Evolutionary conservation across 35 echinoderm and acorn worm species (phyloP).

Genomic region (Eucidaris tribuloides): DNA sequence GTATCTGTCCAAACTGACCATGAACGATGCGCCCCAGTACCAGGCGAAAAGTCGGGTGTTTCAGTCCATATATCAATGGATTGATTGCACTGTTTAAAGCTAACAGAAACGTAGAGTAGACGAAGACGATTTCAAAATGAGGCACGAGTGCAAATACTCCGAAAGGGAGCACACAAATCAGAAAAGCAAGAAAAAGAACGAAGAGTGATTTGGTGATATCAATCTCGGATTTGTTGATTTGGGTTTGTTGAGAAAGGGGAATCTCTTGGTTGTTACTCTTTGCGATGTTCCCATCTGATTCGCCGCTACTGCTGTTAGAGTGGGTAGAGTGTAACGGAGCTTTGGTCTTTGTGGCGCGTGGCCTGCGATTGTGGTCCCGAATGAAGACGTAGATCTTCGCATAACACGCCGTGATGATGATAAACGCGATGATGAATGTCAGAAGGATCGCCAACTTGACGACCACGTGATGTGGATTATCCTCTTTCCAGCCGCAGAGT

Average conservation of each 20-base stretch:
- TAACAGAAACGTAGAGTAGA: conserved; percentile 60
- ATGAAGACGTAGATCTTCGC: conserved; percentile 54
- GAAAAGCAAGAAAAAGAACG: conserved; percentile 52
- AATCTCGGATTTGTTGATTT: conserved; percentile 48
- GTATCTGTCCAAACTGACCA: too few species aligned
- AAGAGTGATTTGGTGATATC: conserved; percentile 77
- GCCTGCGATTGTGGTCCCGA: conserved; percentile 33
- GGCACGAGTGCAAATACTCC: conserved; percentile 39
- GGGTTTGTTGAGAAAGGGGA: too few species aligned
- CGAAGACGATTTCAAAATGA: conserved; percentile 48
- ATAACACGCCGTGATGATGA: conserved; percentile 72
- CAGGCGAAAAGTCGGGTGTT: too few species aligned
- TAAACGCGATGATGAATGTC: conserved; percentile 58
- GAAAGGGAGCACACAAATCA: conserved; percentile 46
- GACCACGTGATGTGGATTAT: conserved; percentile 42
- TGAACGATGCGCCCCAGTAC: too few species aligned
- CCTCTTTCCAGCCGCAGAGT: conserved; percentile 62
- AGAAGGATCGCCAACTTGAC: conserved; percentile 59
- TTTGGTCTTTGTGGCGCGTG: neutral
- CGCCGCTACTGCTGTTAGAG: too few species aligned
- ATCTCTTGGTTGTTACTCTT: neutral
- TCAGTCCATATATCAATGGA: conserved; percentile 77
- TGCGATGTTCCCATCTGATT: too few species aligned
- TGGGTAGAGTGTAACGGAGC: too few species aligned
- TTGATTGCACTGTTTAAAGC: conserved; percentile 73